Evolutionary conservation across 2,888 invertebrate genomes (phyloP).

Genomic region (Idaea biselata): DNA sequence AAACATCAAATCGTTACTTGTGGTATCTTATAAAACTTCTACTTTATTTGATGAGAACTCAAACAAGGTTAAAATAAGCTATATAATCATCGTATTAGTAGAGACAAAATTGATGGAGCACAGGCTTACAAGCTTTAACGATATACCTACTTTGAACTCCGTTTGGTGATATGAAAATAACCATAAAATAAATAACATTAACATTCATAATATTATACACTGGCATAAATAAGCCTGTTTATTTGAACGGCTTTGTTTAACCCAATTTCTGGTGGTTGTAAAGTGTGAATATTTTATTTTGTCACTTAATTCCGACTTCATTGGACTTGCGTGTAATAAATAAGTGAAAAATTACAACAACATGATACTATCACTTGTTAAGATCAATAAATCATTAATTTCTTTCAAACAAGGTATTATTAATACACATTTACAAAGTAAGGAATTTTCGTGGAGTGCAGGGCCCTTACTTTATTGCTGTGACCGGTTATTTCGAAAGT

Average conservation of each 20-base stretch:
- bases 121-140: constrained; percentile 36
- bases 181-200: neutral
- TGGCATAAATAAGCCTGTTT: constrained; percentile 4
- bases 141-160: neutral
- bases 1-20: neutral
- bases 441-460: constrained; percentile 32
- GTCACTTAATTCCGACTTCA: neutral
- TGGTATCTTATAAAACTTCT: neutral
- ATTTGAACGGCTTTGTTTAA: neutral
- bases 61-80: constrained; percentile 43
- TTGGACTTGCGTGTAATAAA: constrained; percentile 1
- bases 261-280: neutral
- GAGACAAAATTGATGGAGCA: constrained; percentile 37
- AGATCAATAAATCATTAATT: constrained; percentile 16
- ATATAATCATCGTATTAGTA: constrained; percentile 35
- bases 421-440: constrained; percentile 18
- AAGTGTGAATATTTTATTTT: neutral
- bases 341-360: constrained; percentile 5
- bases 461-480: constrained; percentile 44
- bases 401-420: constrained; percentile 20
- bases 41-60: constrained; percentile 31
- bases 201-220: neutral
- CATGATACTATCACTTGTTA: constrained; percentile 2
- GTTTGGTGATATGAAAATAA: neutral
- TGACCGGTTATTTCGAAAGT: constrained; percentile 49